A percentile compares a stretch with the other conserved stretches of the same genome.
Conservation (phyloP, 2,113 vertebrate genomes). For the Oncorhynchus nerka region DNA sequence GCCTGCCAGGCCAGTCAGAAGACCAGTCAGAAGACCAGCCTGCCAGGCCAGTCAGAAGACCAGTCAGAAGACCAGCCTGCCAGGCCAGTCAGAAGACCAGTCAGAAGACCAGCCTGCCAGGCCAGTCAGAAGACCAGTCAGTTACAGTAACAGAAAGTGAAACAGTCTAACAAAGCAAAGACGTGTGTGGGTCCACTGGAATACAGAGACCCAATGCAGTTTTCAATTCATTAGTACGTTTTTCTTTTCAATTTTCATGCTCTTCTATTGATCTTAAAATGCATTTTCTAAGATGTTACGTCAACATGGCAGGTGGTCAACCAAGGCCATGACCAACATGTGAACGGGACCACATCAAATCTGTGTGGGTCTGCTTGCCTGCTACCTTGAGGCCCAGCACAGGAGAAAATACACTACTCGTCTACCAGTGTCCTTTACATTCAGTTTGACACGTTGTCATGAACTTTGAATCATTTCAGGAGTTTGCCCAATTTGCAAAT, state of each 20-base stretch:
- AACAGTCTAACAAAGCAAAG: conserved; percentile 15
- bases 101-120: conserved; percentile 11
- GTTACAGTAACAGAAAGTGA: conserved; percentile 31
- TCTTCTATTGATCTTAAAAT: not conserved
- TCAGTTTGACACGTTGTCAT: not conserved
- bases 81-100: conserved; percentile 9
- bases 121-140: conserved; percentile 24
- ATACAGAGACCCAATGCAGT: conserved; percentile 13
- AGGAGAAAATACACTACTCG: not conserved
- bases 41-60: too few relatives aligned
- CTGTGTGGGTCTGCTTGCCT: not conserved
- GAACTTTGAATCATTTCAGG: not conserved
- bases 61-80: conserved; percentile 11
- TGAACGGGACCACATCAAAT: not conserved
- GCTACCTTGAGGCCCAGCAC: not conserved
- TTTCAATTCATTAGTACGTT: not conserved
- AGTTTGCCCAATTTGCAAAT: conserved; percentile 34
- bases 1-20: too few relatives aligned
- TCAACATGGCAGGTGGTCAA: not conserved
- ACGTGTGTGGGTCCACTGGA: conserved; percentile 10
- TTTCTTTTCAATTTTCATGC: not conserved
- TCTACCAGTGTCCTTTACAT: not conserved
- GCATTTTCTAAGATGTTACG: too few relatives aligned
- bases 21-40: conserved; percentile 28
- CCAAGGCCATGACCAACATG: not conserved